These are phyloP conservation scores for Pristionchus japonicus DNA, from an alignment of 2,888 invertebrate genomes.

Conservation along the genomic window DNA sequence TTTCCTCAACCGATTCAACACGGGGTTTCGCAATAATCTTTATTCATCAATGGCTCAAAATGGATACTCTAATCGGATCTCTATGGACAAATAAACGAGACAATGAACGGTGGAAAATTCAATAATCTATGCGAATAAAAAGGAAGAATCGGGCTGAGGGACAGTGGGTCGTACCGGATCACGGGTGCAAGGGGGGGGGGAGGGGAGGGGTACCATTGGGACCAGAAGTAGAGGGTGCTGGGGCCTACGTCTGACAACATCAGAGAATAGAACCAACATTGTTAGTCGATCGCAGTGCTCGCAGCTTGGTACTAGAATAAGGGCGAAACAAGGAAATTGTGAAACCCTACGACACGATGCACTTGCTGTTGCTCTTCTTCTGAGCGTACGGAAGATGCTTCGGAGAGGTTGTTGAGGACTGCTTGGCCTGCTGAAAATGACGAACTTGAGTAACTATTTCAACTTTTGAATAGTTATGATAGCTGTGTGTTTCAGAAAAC, in stretches of 20 bases:
- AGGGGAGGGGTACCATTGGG: background rate
- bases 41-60: slow-evolving; percentile 5
- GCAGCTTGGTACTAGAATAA: too few species aligned
- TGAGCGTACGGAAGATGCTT: slow-evolving; percentile 50
- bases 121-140: background rate
- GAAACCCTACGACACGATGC: slow-evolving; percentile 52
- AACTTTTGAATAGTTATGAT: background rate
- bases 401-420: background rate
- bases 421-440: background rate
- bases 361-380: slow-evolving; percentile 57
- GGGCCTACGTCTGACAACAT: too few species aligned
- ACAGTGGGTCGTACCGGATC: background rate
- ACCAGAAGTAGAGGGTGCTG: background rate
- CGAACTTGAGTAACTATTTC: background rate
- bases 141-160: slow-evolving; percentile 28
- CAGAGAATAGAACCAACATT: background rate
- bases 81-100: background rate
- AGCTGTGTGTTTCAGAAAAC: background rate
- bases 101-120: background rate
- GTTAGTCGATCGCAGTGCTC: too few species aligned
- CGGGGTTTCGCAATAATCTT: background rate
- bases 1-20: background rate
- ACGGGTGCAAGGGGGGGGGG: background rate
- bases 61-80: slow-evolving; percentile 28
- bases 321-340: background rate